phyloP scores from a whole-genome alignment of 2,888 invertebrate genomes.

The Synanthedon myopaeformis region DNA sequence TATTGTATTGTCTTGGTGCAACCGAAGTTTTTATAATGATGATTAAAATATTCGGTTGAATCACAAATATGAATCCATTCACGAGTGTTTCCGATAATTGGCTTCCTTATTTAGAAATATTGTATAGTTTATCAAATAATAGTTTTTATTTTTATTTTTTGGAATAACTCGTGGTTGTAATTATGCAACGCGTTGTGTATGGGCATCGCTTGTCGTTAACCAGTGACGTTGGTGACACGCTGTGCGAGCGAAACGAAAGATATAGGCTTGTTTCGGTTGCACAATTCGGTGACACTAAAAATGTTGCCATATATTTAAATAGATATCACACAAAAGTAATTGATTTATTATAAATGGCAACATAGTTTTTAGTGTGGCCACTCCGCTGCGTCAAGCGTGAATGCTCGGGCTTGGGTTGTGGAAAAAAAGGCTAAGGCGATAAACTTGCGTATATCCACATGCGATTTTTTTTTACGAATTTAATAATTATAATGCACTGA shows the following conservation, averaged over 20 bases:
- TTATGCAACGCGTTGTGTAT: constrained; percentile 54
- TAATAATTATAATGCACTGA: too few relatives aligned
- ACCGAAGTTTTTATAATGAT: constrained; percentile 6
- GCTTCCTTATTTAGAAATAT: not conserved
- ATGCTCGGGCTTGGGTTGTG: constrained; percentile 69
- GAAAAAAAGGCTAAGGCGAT: constrained; percentile 9
- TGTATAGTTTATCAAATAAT: constrained; percentile 9
- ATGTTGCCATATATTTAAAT: constrained; percentile 12
- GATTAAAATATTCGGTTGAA: constrained; percentile 9
- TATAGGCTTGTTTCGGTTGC: constrained; percentile 8
- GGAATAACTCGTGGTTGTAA: constrained; percentile 18
- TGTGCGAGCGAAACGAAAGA: constrained; percentile 17
- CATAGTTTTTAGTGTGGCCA: constrained; percentile 21
- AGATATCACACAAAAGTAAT: not conserved
- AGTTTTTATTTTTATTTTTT: constrained; percentile 6
- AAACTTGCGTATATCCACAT: not conserved
- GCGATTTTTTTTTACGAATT: not conserved
- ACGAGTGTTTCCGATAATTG: not conserved
- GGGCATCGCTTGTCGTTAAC: constrained; percentile 69
- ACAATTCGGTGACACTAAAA: constrained; percentile 17
- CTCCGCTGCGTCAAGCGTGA: constrained; percentile 61
- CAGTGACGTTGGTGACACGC: constrained; percentile 42
- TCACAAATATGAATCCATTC: constrained; percentile 9
- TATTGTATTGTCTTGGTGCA: constrained; percentile 21
- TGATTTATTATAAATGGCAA: constrained; percentile 5